Evolutionary conservation across 2,888 invertebrate species (phyloP).

Genomic region (Drosophila planitibia): DNA sequence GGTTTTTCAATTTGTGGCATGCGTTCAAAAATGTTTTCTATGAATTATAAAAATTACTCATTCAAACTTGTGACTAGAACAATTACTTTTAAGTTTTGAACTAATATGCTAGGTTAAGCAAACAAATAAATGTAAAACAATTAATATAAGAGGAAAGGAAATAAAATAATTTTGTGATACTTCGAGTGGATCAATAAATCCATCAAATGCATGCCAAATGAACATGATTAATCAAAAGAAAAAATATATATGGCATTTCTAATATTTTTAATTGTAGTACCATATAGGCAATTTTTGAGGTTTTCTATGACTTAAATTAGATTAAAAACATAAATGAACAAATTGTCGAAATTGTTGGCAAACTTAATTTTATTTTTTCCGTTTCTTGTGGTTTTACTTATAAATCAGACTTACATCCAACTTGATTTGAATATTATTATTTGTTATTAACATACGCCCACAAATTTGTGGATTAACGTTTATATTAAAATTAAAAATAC

Average conservation of each 20-base stretch:
- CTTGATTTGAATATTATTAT: constrained; percentile 33
- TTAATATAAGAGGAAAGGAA: no score
- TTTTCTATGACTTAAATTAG: background rate
- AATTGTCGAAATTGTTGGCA: background rate
- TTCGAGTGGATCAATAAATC: background rate
- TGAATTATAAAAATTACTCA: background rate
- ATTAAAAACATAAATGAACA: background rate
- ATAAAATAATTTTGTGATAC: background rate
- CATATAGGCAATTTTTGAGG: background rate
- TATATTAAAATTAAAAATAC: background rate
- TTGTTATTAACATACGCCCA: background rate
- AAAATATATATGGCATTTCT: background rate
- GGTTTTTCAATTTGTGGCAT: background rate
- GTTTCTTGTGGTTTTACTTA: background rate
- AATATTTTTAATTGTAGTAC: background rate
- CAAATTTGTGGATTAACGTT: constrained; percentile 4
- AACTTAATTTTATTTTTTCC: background rate
- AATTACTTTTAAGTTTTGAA: accelerated
- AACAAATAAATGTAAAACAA: background rate
- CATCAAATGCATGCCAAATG: background rate
- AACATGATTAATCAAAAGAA: background rate
- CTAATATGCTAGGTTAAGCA: background rate
- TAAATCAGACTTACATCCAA: constrained; percentile 1
- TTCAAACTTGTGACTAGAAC: background rate
- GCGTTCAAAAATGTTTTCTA: background rate